Base-by-base conservation (phyloP, 2,113 vertebrate species). In the Labeo rohita region DNA sequence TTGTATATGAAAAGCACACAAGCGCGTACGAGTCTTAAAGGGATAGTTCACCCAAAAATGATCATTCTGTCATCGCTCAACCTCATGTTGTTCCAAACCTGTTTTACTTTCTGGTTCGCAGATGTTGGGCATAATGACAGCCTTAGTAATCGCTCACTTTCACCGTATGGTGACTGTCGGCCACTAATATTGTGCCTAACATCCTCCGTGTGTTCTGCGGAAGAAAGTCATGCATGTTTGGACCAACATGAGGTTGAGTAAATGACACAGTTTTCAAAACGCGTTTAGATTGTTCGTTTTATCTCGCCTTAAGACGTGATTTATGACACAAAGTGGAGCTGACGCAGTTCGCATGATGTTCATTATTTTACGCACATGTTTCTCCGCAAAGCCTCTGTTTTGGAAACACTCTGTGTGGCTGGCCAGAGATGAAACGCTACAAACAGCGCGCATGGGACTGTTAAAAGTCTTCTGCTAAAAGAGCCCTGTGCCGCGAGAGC, bases 291-390 rank as follows among this genome's bases (percentile, higher is more conserved):
- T 13, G 9, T 43, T 78, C 28, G 6, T 9, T 56, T 39, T n/a
- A 52, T n/a, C 16, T 59, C 54, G 56, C 15, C n/a, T 28, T 15
- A 16, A 80, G 43, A 11, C 59, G 15, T 66, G 39, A 43, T 7
- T 59, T 61, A n/a, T 12, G 18, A 45, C 15, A 21, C 6, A 8
- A 82, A 82, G 80, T 82, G 43, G 39, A 49, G n/a, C 28, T 65
- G 63, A 66, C 43, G 56, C 79, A 65, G n/a, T 70, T 68, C 13
- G 4, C 63, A 36, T 49, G 39, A 18, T 9, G 6, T 39, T 80
- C 59, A 65, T 65, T 9, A 75, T 59, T 80, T 47, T 23, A 59
- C 59, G n/a, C 79, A 43, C 79, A 65, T 47, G 43, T 70, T 54
- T 70, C 47, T 21, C 56, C 43, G n/a, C 78, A 10, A 80, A n/a